A percentile compares a stretch with the other conserved stretches of the same genome.
These are phyloP conservation scores for Molossus alvarezi DNA, from an alignment of 2,797 vertebrate genomes.

Conservation along the genomic window DNA sequence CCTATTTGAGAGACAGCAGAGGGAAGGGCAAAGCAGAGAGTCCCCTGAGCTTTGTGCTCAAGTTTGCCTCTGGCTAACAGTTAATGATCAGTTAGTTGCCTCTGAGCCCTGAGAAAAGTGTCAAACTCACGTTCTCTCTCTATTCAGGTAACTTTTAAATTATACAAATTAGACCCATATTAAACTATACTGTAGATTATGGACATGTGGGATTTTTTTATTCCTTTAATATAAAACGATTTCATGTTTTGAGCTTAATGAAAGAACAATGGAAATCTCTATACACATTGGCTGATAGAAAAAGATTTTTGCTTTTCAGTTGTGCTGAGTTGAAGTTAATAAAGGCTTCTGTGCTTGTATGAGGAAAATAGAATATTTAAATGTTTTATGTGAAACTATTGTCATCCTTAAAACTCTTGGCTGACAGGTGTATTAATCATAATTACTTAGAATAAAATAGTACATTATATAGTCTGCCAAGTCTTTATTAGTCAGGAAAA, in stretches of 20 bases:
- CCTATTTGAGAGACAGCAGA: slow-evolving; percentile 57
- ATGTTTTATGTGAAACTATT: slow-evolving; percentile 52
- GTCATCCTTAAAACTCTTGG: slow-evolving; percentile 27
- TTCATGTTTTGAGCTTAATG: slow-evolving; percentile 47
- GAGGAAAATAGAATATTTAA: background rate
- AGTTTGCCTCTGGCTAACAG: slow-evolving; percentile 75
- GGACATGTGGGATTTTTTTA: background rate
- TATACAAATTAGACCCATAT: slow-evolving; percentile 10
- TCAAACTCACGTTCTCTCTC: slow-evolving; percentile 23
- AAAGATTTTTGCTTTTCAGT: slow-evolving; percentile 55
- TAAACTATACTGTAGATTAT: slow-evolving; percentile 16
- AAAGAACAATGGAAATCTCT: slow-evolving; percentile 34
- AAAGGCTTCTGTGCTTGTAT: background rate
- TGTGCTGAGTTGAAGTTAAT: background rate
- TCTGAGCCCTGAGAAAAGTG: slow-evolving; percentile 64
- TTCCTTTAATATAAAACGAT: background rate
- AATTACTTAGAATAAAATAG: slow-evolving; percentile 57
- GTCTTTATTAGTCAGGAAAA: slow-evolving; percentile 32
- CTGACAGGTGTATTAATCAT: slow-evolving; percentile 40
- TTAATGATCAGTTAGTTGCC: slow-evolving; percentile 74
- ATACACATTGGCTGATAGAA: background rate
- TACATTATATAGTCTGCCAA: background rate
- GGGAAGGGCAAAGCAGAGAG: slow-evolving; percentile 9
- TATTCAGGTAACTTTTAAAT: slow-evolving; percentile 80
- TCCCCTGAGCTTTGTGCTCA: slow-evolving; percentile 64